Base-by-base conservation (phyloP, 1,140 invertebrate species). In the Drosophila tristis region DNA sequence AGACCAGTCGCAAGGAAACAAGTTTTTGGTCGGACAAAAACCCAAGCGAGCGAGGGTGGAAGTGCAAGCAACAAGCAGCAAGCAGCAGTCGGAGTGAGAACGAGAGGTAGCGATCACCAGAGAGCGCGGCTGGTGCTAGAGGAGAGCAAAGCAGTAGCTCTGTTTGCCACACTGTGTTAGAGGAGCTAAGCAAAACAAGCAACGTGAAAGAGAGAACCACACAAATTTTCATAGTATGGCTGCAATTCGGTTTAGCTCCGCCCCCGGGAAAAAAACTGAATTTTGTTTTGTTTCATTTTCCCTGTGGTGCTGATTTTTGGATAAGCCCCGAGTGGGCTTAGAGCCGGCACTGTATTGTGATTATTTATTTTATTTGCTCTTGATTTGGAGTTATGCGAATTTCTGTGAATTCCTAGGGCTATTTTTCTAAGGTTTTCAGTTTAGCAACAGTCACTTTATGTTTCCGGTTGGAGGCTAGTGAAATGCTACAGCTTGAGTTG, bases 371-470 rank as follows among this genome's bases (percentile, higher is more conserved):
- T 56, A 60, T 76, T 65, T 49, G 49, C 35, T 56, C 63, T 67
- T 86, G 75, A 86, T 86, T 89, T 84, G 71, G 75, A 86, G 71
- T 89, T 86, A 86, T 89, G 82, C 48, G 60, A 73, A 42, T 67
- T 59, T 7, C 49, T n/a, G 20, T 2, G 26, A 4, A 23, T 50
- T 11, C 25, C 45, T 8, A 31, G 49, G 23, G 60, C 26, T 25
- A 6, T 11, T 6, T 13, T 31, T 55, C 50, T 47, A 35, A 13
- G 51, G n/a, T 35, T 55, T 39, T 11, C 35, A 13, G 11, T 39
- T 39, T 39, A 39, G 35, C 35, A 39, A 13, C 51, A 39, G n/a
- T 11, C 23, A 29, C 45, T 57, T 63, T 56, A 55, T 56, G 42
- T 47, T 63, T 63, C 61, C 61, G 45, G 61, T 23, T 53, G 29